Percentiles rank a stretch among this genome's conserved stretches.
Conservation (phyloP, 1,140 invertebrate genomes). For the Choristoneura fumiferana region DNA sequence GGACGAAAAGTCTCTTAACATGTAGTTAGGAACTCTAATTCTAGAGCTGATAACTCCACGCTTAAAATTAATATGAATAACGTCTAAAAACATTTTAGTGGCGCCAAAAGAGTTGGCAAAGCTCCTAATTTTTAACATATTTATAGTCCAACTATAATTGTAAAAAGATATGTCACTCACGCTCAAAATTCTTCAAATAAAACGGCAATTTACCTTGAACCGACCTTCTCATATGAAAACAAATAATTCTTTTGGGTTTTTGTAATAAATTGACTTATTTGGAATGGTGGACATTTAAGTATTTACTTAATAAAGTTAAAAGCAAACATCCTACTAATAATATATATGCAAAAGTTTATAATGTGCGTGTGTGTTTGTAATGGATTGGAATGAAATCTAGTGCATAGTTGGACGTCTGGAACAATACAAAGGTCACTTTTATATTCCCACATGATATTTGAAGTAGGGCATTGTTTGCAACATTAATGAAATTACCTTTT, state of each 20-base stretch:
- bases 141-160: constrained; percentile 5
- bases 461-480: too few species aligned
- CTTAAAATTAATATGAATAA: not conserved
- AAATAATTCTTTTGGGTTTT: not conserved
- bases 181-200: not conserved
- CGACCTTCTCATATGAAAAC: not conserved
- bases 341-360: too few species aligned
- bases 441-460: too few species aligned
- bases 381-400: too few species aligned
- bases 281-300: too few species aligned
- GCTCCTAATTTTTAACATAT: constrained; percentile 5
- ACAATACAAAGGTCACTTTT: too few species aligned
- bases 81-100: constrained; percentile 7
- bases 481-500: too few species aligned
- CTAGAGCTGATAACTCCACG: not conserved
- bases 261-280: too few species aligned
- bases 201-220: not conserved
- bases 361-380: too few species aligned
- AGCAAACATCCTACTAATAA: too few species aligned
- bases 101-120: constrained; percentile 7
- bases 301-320: too few species aligned
- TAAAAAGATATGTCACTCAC: constrained; percentile 10
- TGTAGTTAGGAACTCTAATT: not conserved
- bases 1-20: constrained; percentile 1
- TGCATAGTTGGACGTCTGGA: too few species aligned